Percentiles rank a stretch among this genome's conserved stretches.
phyloP scores from a whole-genome alignment of 2,797 vertebrate species.

The Peromyscus melanophrys region DNA sequence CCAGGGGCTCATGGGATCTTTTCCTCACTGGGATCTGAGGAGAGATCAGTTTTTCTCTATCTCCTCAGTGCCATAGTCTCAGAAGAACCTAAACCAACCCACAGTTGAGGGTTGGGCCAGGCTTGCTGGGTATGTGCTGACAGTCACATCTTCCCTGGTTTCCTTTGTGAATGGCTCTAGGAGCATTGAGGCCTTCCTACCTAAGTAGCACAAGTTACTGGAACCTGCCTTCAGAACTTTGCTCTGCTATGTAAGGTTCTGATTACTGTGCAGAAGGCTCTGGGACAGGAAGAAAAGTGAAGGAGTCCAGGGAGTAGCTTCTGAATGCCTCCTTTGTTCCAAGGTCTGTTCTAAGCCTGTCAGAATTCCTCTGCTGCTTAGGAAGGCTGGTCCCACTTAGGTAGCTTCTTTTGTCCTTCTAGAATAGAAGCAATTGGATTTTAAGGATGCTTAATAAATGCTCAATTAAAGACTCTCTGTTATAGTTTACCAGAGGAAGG shows the following conservation, averaged over 20 bases:
- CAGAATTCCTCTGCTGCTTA: constrained; percentile 38
- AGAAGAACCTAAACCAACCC: neutral
- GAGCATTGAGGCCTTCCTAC: neutral
- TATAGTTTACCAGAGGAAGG: too few species aligned
- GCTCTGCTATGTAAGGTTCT: neutral
- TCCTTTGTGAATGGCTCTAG: neutral
- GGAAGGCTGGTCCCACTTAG: neutral
- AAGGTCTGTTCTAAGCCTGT: neutral
- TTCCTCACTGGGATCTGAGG: neutral
- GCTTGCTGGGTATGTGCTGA: neutral
- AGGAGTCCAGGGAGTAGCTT: neutral
- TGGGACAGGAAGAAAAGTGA: neutral
- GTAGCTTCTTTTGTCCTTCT: neutral
- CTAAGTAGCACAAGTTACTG: neutral
- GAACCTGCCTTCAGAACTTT: neutral
- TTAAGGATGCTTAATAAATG: neutral
- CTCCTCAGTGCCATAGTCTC: neutral
- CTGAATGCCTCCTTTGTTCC: neutral
- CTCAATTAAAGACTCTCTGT: neutral
- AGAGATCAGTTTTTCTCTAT: neutral
- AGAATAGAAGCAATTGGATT: neutral
- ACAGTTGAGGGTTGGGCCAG: neutral
- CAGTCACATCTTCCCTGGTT: neutral
- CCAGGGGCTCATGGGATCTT: neutral
- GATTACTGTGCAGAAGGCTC: neutral